A percentile compares a stretch with the other conserved stretches of the same genome.
Evolutionary conservation across 2,888 invertebrate species (phyloP).

Genomic region (Holacanthella duospinosa): DNA sequence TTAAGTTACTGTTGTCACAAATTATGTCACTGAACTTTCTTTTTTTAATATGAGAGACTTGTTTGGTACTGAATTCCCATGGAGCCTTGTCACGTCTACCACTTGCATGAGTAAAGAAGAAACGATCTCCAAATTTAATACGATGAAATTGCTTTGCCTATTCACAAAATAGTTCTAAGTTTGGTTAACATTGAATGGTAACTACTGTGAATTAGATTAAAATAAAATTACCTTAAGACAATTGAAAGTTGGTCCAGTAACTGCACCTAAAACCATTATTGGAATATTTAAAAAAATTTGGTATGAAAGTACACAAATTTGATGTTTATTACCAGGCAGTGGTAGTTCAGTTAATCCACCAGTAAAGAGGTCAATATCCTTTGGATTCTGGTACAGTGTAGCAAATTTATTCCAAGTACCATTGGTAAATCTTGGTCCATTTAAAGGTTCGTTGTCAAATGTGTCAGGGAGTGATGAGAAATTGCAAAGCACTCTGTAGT

Average conservation of each 20-base stretch:
- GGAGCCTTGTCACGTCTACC: no score
- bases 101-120: conserved; percentile 34
- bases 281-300: not conserved
- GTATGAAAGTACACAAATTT: not conserved
- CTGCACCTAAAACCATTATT: conserved; percentile 55
- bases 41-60: conserved; percentile 19
- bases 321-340: conserved; percentile 42
- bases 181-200: no score
- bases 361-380: conserved; percentile 70
- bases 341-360: conserved; percentile 74
- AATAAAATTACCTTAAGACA: conserved; percentile 54
- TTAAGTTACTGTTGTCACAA: conserved; percentile 26
- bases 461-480: not conserved
- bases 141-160: conserved; percentile 29
- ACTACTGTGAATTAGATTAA: no score
- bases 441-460: not conserved
- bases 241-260: conserved; percentile 76
- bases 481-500: conserved; percentile 9
- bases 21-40: conserved; percentile 30
- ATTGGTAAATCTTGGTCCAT: not conserved
- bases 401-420: conserved; percentile 21
- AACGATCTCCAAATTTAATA: conserved; percentile 32
- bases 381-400: conserved; percentile 22
- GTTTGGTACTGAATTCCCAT: conserved; percentile 20
- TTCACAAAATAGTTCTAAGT: no score